phyloP scores from a whole-genome alignment of 2,797 vertebrate species.

The Neomorphus geoffroyi region DNA sequence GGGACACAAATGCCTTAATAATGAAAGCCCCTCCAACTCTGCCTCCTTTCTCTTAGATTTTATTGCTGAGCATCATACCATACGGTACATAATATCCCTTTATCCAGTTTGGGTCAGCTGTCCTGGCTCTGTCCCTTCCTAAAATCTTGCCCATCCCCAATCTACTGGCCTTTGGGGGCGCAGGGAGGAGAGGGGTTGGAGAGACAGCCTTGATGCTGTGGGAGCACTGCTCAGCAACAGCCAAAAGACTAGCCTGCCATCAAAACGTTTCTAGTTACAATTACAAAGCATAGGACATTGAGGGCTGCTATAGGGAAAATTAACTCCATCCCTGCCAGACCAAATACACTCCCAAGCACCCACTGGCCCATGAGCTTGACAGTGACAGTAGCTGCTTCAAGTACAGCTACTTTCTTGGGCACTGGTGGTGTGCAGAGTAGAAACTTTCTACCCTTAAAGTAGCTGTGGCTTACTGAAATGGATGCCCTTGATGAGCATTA shows the following conservation, averaged over 20 bases:
- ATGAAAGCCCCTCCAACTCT: accelerated
- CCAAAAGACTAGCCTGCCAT: background rate
- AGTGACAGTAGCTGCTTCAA: background rate
- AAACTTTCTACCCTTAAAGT: background rate
- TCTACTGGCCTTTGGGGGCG: too few relatives aligned
- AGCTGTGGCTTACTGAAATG: background rate
- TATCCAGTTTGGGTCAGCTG: too few relatives aligned
- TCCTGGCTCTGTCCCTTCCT: too few relatives aligned
- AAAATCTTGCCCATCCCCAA: background rate
- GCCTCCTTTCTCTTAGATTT: background rate
- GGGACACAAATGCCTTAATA: background rate
- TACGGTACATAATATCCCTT: too few relatives aligned
- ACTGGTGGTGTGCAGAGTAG: too few relatives aligned
- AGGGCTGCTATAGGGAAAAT: background rate
- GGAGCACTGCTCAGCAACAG: background rate
- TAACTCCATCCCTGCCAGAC: background rate
- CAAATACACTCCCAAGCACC: background rate
- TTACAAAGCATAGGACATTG: background rate
- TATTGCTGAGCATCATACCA: background rate
- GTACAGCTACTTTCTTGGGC: background rate
- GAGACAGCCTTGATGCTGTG: too few relatives aligned
- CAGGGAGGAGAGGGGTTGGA: too few relatives aligned
- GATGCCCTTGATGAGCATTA: background rate
- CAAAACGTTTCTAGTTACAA: too few relatives aligned
- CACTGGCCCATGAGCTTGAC: background rate